Percentiles rank a stretch among this genome's conserved stretches.
Evolutionary conservation across 2,888 invertebrate species (phyloP).

Genomic region (Diarsia mendica): DNA sequence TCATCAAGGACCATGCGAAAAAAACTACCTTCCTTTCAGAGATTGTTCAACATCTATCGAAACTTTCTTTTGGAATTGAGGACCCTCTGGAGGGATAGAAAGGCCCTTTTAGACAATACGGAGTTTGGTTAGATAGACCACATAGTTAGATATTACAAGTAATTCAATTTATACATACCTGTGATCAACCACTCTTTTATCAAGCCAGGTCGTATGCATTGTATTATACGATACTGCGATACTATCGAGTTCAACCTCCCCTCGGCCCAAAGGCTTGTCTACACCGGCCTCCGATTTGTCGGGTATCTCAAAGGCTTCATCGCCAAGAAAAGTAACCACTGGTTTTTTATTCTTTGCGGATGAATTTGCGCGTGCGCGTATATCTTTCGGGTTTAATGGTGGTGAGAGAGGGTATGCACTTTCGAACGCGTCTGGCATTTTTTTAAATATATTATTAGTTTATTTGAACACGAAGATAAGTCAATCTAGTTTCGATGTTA

Average conservation of each 20-base stretch:
- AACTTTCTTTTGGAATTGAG: neutral
- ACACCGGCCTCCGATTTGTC: conserved; percentile 85
- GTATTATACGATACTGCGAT: conserved; percentile 88
- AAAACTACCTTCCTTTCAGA: conserved; percentile 4
- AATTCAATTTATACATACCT: conserved; percentile 84
- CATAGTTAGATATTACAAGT: neutral
- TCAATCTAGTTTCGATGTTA: conserved; percentile 62
- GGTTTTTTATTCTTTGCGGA: conserved; percentile 83
- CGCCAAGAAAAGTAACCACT: conserved; percentile 82
- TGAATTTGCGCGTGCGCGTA: conserved; percentile 91
- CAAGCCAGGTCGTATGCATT: conserved; percentile 88
- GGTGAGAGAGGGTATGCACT: conserved; percentile 89
- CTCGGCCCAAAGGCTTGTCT: conserved; percentile 81
- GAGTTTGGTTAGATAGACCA: neutral
- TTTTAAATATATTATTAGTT: conserved; percentile 42
- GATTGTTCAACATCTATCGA: neutral
- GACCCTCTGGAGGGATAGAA: neutral
- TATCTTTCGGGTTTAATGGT: conserved; percentile 86
- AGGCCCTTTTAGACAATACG: neutral
- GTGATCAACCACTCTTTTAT: conserved; percentile 90
- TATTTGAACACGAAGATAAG: conserved; percentile 45
- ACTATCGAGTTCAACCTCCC: conserved; percentile 89
- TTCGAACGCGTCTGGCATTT: conserved; percentile 91
- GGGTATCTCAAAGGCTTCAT: conserved; percentile 86
- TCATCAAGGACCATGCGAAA: neutral